A percentile compares a stretch with the other conserved stretches of the same genome.
These are phyloP conservation scores for Calliphora vicina DNA, from an alignment of 1,140 invertebrate species.

Conservation along the genomic window DNA sequence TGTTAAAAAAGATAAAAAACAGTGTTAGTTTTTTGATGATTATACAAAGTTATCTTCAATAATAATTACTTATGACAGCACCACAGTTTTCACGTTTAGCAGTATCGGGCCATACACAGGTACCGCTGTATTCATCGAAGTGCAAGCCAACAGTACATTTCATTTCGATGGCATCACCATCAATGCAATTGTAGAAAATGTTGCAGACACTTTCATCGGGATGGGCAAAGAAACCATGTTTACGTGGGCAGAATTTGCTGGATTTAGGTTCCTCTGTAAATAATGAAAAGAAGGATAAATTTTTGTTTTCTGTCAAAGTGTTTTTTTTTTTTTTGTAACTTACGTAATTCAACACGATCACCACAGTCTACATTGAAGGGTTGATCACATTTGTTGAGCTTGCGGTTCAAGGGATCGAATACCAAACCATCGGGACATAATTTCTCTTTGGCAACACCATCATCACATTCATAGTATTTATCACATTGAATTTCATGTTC, in stretches of 20 bases:
- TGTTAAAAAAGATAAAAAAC: constrained; percentile 41
- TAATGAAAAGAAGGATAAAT: constrained; percentile 15
- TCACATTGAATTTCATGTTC: constrained; percentile 83
- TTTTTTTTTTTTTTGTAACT: constrained; percentile 65
- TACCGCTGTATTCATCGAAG: constrained; percentile 83
- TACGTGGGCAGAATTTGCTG: constrained; percentile 77
- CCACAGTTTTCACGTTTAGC: constrained; percentile 79
- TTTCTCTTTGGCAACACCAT: constrained; percentile 76
- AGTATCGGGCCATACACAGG: constrained; percentile 87
- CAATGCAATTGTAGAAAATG: constrained; percentile 88
- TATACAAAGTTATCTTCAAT: no score
- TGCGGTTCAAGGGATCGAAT: constrained; percentile 82
- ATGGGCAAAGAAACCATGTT: constrained; percentile 89
- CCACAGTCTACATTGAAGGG: constrained; percentile 90
- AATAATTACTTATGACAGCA: constrained; percentile 64
- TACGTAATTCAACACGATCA: constrained; percentile 84
- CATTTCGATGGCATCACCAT: constrained; percentile 81
- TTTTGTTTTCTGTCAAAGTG: no score
- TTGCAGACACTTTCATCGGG: constrained; percentile 82
- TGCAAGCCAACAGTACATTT: constrained; percentile 85
- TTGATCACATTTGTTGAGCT: constrained; percentile 89
- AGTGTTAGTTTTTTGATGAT: neutral
- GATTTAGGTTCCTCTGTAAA: constrained; percentile 77
- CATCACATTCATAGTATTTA: constrained; percentile 83
- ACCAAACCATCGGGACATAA: constrained; percentile 86